These are phyloP conservation scores for Struthidea cinerea DNA, from an alignment of 2,113 vertebrate genomes.

Conservation along the genomic window DNA sequence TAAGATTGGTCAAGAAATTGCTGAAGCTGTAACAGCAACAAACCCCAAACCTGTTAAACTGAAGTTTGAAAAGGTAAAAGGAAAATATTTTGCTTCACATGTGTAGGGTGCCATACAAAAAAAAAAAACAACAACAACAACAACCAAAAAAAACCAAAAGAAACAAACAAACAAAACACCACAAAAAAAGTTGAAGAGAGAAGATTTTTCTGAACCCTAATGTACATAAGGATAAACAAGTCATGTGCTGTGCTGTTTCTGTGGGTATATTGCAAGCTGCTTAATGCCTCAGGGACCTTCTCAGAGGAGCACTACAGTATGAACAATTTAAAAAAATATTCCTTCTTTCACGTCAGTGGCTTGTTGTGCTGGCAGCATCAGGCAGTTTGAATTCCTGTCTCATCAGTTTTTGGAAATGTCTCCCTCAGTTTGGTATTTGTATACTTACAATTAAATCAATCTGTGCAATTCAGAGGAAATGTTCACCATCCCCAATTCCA, in stretches of 20 bases:
- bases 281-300: background rate
- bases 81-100: background rate
- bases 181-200: background rate
- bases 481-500: background rate
- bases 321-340: background rate
- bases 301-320: background rate
- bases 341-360: background rate
- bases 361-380: background rate
- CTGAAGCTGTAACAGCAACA: constrained; percentile 94
- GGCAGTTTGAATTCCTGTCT: background rate
- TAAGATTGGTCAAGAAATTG: constrained; percentile 95
- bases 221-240: background rate
- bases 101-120: background rate
- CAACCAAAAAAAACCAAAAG: background rate
- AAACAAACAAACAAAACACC: background rate
- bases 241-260: background rate
- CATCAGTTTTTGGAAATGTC: background rate
- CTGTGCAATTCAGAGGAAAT: background rate
- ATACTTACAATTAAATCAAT: background rate
- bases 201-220: background rate
- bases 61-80: constrained; percentile 97
- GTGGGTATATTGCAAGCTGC: background rate
- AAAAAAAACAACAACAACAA: background rate
- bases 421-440: background rate
- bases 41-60: constrained; percentile 95